These are phyloP conservation scores for Puma concolor DNA, from an alignment of 2,113 vertebrate genomes.

Conservation along the genomic window DNA sequence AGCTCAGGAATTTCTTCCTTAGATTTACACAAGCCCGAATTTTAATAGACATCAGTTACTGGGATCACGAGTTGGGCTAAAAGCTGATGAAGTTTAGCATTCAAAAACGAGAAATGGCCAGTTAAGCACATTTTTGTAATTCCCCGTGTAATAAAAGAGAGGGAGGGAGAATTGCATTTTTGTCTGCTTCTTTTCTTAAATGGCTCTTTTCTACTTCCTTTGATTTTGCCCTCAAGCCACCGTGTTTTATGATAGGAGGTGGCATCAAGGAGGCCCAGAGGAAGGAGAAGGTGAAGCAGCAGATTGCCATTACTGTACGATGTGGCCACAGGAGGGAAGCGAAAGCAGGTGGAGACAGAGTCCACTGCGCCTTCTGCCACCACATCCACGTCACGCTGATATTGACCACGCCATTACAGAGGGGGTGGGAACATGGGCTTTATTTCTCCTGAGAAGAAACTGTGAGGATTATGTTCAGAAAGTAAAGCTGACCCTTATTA, in stretches of 20 bases:
- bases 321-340: fast-evolving
- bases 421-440: fast-evolving
- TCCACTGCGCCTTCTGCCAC: background rate
- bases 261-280: no score
- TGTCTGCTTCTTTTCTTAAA: background rate
- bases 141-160: background rate
- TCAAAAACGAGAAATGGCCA: background rate
- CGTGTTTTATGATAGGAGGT: no score
- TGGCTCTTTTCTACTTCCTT: background rate
- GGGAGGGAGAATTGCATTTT: background rate
- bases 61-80: background rate
- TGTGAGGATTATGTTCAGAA: background rate
- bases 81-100: background rate
- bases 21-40: background rate
- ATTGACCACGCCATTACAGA: background rate
- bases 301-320: background rate
- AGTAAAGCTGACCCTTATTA: background rate
- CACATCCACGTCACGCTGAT: background rate
- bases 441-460: conserved; percentile 1
- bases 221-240: background rate
- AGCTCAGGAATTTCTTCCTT: background rate
- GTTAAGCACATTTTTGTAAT: background rate
- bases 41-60: background rate
- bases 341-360: background rate
- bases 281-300: fast-evolving